Base-by-base conservation (phyloP, 2,888 invertebrate species). In the Ephialtes manifestator region DNA sequence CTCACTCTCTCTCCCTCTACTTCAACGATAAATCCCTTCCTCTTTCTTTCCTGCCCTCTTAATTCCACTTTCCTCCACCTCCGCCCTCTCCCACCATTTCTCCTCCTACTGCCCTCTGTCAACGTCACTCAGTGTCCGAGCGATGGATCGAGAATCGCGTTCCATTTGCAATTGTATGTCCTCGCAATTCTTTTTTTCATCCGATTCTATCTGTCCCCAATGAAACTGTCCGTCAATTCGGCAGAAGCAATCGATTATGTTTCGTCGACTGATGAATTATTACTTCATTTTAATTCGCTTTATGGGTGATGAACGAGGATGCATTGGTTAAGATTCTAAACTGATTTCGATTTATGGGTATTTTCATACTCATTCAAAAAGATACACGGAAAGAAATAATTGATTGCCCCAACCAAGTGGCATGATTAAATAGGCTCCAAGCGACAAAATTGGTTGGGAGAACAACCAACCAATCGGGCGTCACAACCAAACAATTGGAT, bases 81-180 rank as follows among this genome's bases (percentile, higher is more conserved):
- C 80, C 86, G 77, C 46, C 78, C 68, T 60, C 58, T 71, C 63
- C 78, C 28, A 35, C 76, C 58, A 74, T 79, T 80, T 82, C 82
- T 63, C 79, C 82, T 78, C 51, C 63, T 58, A 53, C 70, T 53
- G 51, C 63, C 71, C 81, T 72, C 81, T 80, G 84, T 84, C 80
- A 81, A 84, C 77, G 84, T 84, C 84, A 81, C 72, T 84, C 84
- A 84, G 60, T 76, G 84, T 84, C 81, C 72, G 60, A 55, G 4
- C 76, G 72, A 81, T 72, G 65, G 81, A 77, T 68, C 76, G 72
- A 60, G 76, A 80, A 84, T 76, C 81, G 75, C 71, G 72, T 81
- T 84, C 65, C 77, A 81, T 81, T 84, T 76, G 72, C 84, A 67
- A 84, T 77, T 80, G 81, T 72, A 39, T 18, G 70, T 65, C 80